phyloP scores from a whole-genome alignment of 2,888 invertebrate genomes.

The Tetranychus truncatus region DNA sequence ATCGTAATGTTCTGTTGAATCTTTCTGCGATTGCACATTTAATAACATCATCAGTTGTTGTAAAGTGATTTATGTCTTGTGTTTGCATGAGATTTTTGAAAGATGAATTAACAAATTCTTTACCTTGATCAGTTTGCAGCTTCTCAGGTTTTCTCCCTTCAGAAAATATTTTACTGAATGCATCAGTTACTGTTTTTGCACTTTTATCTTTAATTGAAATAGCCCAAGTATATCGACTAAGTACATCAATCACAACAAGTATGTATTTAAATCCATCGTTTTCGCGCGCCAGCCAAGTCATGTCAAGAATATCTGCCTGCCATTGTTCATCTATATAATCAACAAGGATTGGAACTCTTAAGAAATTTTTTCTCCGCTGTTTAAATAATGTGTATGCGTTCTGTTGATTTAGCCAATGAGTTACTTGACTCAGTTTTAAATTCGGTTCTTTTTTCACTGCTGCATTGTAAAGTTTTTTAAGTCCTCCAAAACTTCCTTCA shows the following conservation, averaged over 20 bases:
- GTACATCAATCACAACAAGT: conserved; percentile 26
- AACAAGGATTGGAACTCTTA: conserved; percentile 16
- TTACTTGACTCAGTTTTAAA: not conserved
- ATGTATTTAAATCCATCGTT: conserved; percentile 26
- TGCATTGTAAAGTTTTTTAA: not conserved
- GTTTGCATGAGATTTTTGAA: conserved; percentile 8
- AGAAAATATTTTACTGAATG: not conserved
- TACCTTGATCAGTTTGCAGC: conserved; percentile 24
- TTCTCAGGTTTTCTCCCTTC: not conserved
- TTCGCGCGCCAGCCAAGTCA: conserved; percentile 14
- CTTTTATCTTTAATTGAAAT: conserved; percentile 26
- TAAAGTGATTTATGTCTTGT: conserved; percentile 22
- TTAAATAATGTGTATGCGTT: not conserved
- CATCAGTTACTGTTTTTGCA: conserved; percentile 13
- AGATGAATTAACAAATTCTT: conserved; percentile 24
- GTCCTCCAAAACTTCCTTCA: not conserved
- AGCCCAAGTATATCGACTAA: conserved; percentile 26
- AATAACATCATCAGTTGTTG: conserved; percentile 26
- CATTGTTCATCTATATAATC: conserved; percentile 25
- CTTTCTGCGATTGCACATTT: conserved; percentile 30
- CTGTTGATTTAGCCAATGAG: not conserved
- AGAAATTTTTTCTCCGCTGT: not conserved
- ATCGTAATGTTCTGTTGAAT: conserved; percentile 28
- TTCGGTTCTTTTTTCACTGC: not conserved
- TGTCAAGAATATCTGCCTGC: conserved; percentile 25